phyloP scores from a whole-genome alignment of 2,797 vertebrate species.

The Pseudochirops cupreus region DNA sequence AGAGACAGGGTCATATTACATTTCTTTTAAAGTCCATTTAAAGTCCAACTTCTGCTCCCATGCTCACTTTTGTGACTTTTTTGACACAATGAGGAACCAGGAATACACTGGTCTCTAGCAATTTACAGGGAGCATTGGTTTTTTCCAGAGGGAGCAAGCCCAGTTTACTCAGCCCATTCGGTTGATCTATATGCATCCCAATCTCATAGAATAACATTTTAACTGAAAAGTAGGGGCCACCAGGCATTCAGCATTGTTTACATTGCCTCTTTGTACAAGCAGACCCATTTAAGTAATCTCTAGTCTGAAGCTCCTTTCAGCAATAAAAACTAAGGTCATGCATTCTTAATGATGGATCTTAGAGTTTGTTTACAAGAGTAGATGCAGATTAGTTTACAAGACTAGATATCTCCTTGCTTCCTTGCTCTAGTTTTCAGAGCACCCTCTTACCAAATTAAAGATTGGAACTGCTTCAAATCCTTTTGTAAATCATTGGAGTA shows the following conservation, averaged over 20 bases:
- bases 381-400: slow-evolving; percentile 10
- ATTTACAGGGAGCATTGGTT: not conserved
- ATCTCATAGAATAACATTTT: slow-evolving; percentile 7
- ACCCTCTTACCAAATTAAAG: not conserved
- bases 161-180: not conserved
- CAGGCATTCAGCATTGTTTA: not conserved
- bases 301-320: slow-evolving; percentile 13
- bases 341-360: not conserved
- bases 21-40: not conserved
- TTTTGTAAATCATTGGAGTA: not conserved
- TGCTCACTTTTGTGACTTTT: not conserved
- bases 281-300: slow-evolving; percentile 22
- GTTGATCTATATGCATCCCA: not conserved
- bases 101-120: not conserved
- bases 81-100: not conserved
- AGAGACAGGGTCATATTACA: not conserved
- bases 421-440: slow-evolving; percentile 27
- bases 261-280: slow-evolving; percentile 2
- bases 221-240: not conserved
- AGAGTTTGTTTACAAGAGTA: not conserved
- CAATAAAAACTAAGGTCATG: slow-evolving; percentile 8
- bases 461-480: not conserved
- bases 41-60: not conserved
- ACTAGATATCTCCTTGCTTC: not conserved
- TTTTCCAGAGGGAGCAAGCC: not conserved